These are phyloP conservation scores for Hypomesus transpacificus DNA, from an alignment of 2,113 vertebrate genomes.

Conservation along the genomic window DNA sequence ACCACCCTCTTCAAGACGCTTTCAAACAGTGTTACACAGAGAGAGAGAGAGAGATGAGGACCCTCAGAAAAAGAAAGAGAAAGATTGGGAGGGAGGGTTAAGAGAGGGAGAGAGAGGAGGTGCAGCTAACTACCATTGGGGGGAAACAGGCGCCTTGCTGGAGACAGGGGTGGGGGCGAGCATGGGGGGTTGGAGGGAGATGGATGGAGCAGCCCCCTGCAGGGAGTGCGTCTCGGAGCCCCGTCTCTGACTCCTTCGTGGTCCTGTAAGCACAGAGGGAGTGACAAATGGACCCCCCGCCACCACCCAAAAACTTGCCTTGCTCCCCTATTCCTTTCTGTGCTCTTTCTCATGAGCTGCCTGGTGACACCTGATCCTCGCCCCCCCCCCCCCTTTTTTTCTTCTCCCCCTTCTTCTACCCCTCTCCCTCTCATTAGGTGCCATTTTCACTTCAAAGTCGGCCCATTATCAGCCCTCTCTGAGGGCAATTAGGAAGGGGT, in stretches of 20 bases:
- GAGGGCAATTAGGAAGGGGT: slow-evolving; percentile 90
- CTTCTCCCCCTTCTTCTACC: slow-evolving; percentile 43
- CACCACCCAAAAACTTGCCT: slow-evolving; percentile 60
- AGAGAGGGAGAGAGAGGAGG: neutral
- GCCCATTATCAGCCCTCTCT: slow-evolving; percentile 86
- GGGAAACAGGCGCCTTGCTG: slow-evolving; percentile 64
- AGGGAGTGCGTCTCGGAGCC: slow-evolving; percentile 77
- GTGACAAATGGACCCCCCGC: slow-evolving; percentile 49
- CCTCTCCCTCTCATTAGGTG: slow-evolving; percentile 80
- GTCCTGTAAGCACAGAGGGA: slow-evolving; percentile 69
- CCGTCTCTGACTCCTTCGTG: slow-evolving; percentile 67
- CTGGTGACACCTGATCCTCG: slow-evolving; percentile 1
- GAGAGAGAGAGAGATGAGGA: neutral
- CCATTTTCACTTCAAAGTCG: slow-evolving; percentile 89
- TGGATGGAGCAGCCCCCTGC: slow-evolving; percentile 72
- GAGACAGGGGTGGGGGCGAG: slow-evolving; percentile 52
- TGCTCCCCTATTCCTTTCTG: slow-evolving; percentile 24
- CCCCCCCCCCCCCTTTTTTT: slow-evolving; percentile 11
- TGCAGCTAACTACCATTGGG: slow-evolving; percentile 26
- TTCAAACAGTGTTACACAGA: neutral
- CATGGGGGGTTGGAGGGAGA: slow-evolving; percentile 68
- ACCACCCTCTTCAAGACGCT: slow-evolving; percentile 43
- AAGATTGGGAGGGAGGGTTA: neutral
- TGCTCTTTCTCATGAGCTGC: neutral
- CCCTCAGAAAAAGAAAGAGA: neutral